Evolutionary conservation across 2,113 vertebrate species (phyloP).

Genomic region (Lipophrys pholis): DNA sequence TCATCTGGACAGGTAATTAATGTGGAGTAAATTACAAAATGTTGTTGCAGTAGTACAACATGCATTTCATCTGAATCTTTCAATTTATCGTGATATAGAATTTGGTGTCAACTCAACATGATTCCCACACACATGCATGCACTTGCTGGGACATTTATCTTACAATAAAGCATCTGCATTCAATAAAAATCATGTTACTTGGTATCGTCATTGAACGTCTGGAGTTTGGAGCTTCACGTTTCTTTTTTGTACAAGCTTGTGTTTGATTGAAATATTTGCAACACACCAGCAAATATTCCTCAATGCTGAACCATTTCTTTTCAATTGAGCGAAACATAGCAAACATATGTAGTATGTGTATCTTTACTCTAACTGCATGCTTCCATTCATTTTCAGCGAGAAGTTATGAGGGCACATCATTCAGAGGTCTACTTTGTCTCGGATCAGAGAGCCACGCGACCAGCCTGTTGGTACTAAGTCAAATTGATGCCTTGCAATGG

Average conservation of each 20-base stretch:
- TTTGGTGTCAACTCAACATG: neutral
- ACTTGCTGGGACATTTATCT: neutral
- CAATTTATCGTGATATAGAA: neutral
- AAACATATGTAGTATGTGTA: neutral
- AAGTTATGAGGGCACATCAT: slow-evolving; percentile 76
- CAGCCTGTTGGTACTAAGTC: slow-evolving; percentile 11
- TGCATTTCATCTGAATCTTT: neutral
- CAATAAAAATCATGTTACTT: neutral
- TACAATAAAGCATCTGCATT: neutral
- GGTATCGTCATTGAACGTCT: too few relatives aligned
- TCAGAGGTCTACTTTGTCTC: slow-evolving; percentile 26
- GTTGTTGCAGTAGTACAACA: too few relatives aligned
- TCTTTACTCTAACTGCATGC: slow-evolving; percentile 5
- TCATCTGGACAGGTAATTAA: slow-evolving; percentile 91
- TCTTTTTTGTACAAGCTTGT: too few relatives aligned
- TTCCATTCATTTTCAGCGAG: slow-evolving; percentile 73
- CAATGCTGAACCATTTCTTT: neutral
- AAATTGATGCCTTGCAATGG: slow-evolving; percentile 37
- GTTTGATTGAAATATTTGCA: neutral
- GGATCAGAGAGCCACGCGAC: slow-evolving; percentile 7
- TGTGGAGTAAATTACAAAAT: too few relatives aligned
- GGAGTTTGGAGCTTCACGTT: too few relatives aligned
- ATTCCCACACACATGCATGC: neutral
- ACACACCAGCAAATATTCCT: neutral
- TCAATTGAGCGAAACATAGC: neutral